Evolutionary conservation across 2,113 vertebrate genomes (phyloP).

Genomic region (Centropus unirufus): DNA sequence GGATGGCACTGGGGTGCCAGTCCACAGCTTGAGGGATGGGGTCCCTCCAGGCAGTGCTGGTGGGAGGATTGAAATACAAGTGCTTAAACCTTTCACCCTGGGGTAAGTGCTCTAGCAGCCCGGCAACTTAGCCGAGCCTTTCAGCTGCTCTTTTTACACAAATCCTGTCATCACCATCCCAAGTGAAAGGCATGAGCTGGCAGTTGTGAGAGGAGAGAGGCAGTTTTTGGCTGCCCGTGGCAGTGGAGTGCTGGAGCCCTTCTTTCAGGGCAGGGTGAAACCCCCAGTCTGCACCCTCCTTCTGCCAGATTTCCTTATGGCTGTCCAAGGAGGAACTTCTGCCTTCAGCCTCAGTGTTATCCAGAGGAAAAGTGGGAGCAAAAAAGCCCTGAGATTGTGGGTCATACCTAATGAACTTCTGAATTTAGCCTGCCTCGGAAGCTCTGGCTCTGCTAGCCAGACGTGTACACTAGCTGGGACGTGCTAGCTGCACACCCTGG

Average conservation of each 20-base stretch:
- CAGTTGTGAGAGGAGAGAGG: neutral
- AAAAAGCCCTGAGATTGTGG: neutral
- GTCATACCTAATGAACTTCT: neutral
- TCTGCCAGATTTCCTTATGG: neutral
- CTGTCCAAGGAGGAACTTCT: neutral
- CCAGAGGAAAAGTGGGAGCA: neutral
- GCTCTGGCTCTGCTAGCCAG: neutral
- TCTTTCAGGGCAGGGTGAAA: neutral
- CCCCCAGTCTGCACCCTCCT: neutral
- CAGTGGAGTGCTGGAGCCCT: fast-evolving
- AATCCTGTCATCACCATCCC: neutral
- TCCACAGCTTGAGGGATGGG: fast-evolving
- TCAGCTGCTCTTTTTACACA: neutral
- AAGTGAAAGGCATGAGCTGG: neutral
- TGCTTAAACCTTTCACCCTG: neutral
- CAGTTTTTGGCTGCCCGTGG: neutral
- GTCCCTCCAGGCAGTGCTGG: fast-evolving
- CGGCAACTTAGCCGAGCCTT: neutral
- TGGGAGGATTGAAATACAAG: neutral
- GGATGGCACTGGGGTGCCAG: neutral
- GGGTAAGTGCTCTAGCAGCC: neutral
- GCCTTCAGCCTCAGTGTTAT: neutral
- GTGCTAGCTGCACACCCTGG: neutral
- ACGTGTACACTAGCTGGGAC: fast-evolving
- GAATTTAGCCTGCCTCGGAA: neutral